These are phyloP conservation scores for Porites lutea DNA, from an alignment of 64 coral and sea anemone genomes.

Conservation along the genomic window DNA sequence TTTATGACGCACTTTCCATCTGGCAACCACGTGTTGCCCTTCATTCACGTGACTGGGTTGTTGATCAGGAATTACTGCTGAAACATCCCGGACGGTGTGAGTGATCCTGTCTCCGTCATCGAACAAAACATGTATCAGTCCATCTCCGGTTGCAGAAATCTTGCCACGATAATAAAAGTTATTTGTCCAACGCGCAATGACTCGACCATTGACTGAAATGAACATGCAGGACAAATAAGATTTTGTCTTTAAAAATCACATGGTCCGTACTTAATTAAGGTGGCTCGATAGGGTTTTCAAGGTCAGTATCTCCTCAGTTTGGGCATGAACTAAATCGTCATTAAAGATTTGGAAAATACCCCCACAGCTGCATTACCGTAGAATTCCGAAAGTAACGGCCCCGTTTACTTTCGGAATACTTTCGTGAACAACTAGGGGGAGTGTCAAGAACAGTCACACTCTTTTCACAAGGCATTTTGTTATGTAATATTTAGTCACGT, in stretches of 20 bases:
- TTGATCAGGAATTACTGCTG: slow-evolving; percentile 62
- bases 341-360: too few species aligned
- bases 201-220: slow-evolving; percentile 33
- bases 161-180: slow-evolving; percentile 71
- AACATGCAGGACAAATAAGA: too few species aligned
- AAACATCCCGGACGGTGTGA: slow-evolving; percentile 69
- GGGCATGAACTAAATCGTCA: too few species aligned
- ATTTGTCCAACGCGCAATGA: slow-evolving; percentile 79
- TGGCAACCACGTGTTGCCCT: slow-evolving; percentile 53
- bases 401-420: too few species aligned
- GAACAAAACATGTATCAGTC: slow-evolving; percentile 54
- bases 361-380: too few species aligned
- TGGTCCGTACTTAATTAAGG: too few species aligned
- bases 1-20: slow-evolving; percentile 27
- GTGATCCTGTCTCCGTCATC: slow-evolving; percentile 75
- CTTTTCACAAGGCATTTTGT: too few species aligned
- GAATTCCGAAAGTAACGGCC: too few species aligned
- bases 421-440: neutral
- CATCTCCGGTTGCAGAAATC: slow-evolving; percentile 56
- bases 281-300: too few species aligned
- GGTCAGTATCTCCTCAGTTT: too few species aligned
- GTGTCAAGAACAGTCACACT: neutral
- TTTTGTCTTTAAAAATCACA: too few species aligned
- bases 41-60: slow-evolving; percentile 51
- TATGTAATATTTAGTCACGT: too few species aligned